Base-by-base conservation (phyloP, 2,113 vertebrate species). In the Probosciger aterrimus region DNA sequence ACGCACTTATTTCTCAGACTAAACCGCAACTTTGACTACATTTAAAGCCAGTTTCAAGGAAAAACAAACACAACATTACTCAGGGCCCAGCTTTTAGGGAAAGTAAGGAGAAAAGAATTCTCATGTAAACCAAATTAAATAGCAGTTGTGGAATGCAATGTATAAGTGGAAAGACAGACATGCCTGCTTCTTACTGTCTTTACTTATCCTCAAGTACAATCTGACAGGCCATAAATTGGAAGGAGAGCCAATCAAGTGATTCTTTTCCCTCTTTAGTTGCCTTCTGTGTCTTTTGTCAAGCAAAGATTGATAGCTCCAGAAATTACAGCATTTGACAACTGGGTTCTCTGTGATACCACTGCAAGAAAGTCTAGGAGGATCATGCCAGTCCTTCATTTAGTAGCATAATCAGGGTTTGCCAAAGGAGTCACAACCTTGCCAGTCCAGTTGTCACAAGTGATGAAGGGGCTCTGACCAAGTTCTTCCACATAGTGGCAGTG, bases 381-480 rank as follows among this genome's bases (percentile, higher is more conserved):
- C 49, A 14, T 2, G 0, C 33, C 25, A 5, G 33, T 68, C 18
- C 24, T 31, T 47, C 33, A 0, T 14, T 44, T 77, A 37, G 35
- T 2, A 43, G 24, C 44, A 41, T 31, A 37, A 90, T 43, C 49
- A 90, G 49, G 5, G 35, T 9, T 71, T 39, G 47, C 47, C 57
- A 60, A 19, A 57, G 28, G 28, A 71, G 87, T 53, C 78, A 18
- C 78, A 71, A 24, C 65, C 82, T 39, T 43, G 49, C 60, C 73
- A 82, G 74, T 50, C 46, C 37, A 53, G 64, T 37, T 91, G 93
- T 55, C 87, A 90, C 62, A 28, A 10, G 60, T 3, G 37, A 64
- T 35, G 60, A 57, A 82, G 53, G 57, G 18, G 7, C 43, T 86
- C 62, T 50, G 75, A 69, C 8, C 79, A 50, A 64, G 39, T 28